A percentile compares a stretch with the other conserved stretches of the same genome.
phyloP scores from a whole-genome alignment of 2,797 vertebrate genomes.

The Sebastes matsubarae region DNA sequence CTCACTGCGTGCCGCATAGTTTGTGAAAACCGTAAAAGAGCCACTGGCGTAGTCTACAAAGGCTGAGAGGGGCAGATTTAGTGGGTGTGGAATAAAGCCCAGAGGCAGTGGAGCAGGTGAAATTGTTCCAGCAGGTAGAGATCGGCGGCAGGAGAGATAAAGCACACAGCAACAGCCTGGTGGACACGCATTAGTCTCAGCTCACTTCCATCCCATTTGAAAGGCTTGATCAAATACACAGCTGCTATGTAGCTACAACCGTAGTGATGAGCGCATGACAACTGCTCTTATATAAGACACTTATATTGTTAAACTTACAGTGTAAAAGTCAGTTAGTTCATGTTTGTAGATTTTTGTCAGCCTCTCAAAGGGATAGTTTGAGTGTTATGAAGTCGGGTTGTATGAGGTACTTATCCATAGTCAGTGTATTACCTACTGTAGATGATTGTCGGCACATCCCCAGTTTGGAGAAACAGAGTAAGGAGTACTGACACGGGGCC shows the following conservation, averaged over 20 bases:
- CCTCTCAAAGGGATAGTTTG: not conserved
- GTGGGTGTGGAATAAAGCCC: constrained; percentile 74
- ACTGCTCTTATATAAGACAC: not conserved
- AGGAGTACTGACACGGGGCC: accelerated
- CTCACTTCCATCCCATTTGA: constrained; percentile 68
- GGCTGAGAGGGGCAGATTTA: constrained; percentile 36
- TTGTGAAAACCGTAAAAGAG: not conserved
- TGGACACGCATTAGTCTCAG: constrained; percentile 76
- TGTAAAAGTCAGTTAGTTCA: not conserved
- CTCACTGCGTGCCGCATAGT: not conserved
- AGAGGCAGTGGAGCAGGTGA: constrained; percentile 73
- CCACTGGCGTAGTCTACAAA: constrained; percentile 1
- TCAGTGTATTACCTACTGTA: not conserved
- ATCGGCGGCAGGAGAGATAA: constrained; percentile 74
- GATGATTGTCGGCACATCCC: not conserved
- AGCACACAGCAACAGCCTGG: constrained; percentile 74
- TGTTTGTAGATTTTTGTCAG: not conserved
- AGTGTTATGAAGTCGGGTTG: not conserved
- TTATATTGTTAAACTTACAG: not conserved
- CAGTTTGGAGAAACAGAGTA: not conserved
- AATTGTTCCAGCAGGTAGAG: constrained; percentile 76
- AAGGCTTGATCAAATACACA: constrained; percentile 43
- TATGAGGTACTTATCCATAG: not conserved
- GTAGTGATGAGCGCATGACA: not conserved
- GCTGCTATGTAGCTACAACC: not conserved